Conservation (phyloP, 2,888 invertebrate genomes). For the Nysson spinosus region DNA sequence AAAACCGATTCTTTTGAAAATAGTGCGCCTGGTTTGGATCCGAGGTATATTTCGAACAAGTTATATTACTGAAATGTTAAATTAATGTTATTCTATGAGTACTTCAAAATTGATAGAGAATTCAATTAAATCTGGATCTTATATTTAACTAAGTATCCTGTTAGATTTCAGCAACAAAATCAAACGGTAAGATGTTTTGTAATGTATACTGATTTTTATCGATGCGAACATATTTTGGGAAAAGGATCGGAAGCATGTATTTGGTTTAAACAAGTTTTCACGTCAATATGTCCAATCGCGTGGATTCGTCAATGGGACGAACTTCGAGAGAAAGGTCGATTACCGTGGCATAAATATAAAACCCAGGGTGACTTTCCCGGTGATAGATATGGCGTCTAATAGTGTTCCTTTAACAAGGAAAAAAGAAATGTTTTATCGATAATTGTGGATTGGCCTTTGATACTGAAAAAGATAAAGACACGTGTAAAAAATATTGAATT, state of each 20-base stretch:
- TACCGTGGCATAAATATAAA: conserved; percentile 61
- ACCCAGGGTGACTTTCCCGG: conserved; percentile 59
- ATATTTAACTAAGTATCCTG: too few species aligned
- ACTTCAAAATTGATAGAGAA: neutral
- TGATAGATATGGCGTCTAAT: conserved; percentile 54
- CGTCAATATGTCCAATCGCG: conserved; percentile 62
- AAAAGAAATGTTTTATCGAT: neutral
- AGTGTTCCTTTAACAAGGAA: neutral
- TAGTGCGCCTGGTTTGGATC: conserved; percentile 55
- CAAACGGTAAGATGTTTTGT: conserved; percentile 70
- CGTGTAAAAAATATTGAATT: conserved; percentile 63
- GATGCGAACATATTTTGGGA: conserved; percentile 69
- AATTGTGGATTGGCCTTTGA: neutral
- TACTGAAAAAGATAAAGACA: conserved; percentile 18
- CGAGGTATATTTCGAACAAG: conserved; percentile 46
- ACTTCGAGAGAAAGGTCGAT: conserved; percentile 52
- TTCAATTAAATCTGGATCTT: neutral
- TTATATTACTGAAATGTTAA: neutral
- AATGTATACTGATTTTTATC: conserved; percentile 72
- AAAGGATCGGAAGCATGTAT: conserved; percentile 63
- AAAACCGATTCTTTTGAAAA: neutral
- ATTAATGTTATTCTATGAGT: neutral
- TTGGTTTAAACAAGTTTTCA: conserved; percentile 69
- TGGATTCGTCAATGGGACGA: conserved; percentile 70
- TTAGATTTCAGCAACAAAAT: conserved; percentile 73